phyloP scores from a whole-genome alignment of 2,113 vertebrate species.

The Smithornis capensis region DNA sequence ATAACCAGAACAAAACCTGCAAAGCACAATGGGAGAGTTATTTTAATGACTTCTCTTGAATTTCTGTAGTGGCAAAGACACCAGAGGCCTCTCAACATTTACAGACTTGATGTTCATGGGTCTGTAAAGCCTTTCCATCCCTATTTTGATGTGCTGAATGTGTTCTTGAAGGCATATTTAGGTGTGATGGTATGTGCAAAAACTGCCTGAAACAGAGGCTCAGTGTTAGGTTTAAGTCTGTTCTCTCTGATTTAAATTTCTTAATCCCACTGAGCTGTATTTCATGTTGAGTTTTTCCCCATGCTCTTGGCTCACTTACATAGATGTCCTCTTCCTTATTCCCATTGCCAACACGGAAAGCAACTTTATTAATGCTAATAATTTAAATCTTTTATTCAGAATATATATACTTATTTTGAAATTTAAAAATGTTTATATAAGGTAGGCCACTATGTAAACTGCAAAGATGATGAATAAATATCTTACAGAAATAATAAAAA shows the following conservation, averaged over 20 bases:
- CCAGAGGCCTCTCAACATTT: neutral
- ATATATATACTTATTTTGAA: neutral
- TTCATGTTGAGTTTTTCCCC: rapidly evolving
- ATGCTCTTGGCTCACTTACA: neutral
- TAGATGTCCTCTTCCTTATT: neutral
- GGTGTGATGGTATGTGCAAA: neutral
- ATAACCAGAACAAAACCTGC: constrained; percentile 96
- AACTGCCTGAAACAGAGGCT: neutral
- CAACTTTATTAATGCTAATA: neutral
- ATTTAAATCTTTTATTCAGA: neutral
- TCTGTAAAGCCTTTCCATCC: neutral
- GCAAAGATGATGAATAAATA: neutral
- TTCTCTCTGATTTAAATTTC: neutral
- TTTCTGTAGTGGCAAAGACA: neutral
- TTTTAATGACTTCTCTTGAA: neutral
- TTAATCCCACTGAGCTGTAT: neutral
- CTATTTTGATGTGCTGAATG: neutral
- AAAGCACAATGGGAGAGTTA: neutral
- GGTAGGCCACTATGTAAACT: neutral
- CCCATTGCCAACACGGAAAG: neutral
- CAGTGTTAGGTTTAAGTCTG: neutral
- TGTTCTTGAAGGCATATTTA: neutral
- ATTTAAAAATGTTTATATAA: neutral
- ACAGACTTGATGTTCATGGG: neutral
- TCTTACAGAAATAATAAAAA: neutral